Evolutionary conservation across 64 coral and sea anemone genomes (phyloP), one percentile per base, ranked within the genome.

Genomic region (Cladopsammia gracilis): DNA sequence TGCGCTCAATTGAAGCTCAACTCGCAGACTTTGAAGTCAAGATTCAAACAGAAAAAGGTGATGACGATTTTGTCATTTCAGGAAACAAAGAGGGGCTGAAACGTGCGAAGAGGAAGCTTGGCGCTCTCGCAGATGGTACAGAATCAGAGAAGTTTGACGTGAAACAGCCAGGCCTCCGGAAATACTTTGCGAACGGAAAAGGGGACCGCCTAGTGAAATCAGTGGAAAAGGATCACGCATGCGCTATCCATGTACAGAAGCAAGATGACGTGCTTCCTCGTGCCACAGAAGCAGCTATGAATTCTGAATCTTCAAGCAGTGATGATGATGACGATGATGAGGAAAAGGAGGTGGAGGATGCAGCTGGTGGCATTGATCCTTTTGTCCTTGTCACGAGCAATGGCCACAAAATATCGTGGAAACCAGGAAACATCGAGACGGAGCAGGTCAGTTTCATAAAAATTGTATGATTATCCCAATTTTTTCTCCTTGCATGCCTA

Each of bases 51-150:
- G 73, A 15, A 44, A 59, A 57, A 76, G 24, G 15, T 15, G 14
- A 72, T 22, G 75, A 93, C 6, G 91, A 85, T 47, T 87, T 93
- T 77, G 73, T 78, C 25, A 77, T 93, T 70, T 77, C 60, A 68
- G 91, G 91, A 9, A 93, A 59, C 24, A 93, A 87, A 77, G 75
- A 74, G 51, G 91, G 91, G 4, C 48, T 93, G 11, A 75, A 15
- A 19, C 80, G 83, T 8, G 61, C 48, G 18, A 34, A 8, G 26
- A 18, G 14, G 42, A 45, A 73, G 24, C 50, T 93, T 5, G 7
- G 58, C 18, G n/a, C 62, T 43, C 48, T 93, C 7, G 64, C 60
- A 1, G 46, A 49, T 14, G 6, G 47, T 19, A 68, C 51, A 19
- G 58, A 15, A 12, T 64, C 8, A 3, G 51, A 57, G 7, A 44